A percentile compares a stretch with the other conserved stretches of the same genome.
Evolutionary conservation across 2,797 vertebrate species (phyloP).

Genomic region (Hafferia zeledoni): DNA sequence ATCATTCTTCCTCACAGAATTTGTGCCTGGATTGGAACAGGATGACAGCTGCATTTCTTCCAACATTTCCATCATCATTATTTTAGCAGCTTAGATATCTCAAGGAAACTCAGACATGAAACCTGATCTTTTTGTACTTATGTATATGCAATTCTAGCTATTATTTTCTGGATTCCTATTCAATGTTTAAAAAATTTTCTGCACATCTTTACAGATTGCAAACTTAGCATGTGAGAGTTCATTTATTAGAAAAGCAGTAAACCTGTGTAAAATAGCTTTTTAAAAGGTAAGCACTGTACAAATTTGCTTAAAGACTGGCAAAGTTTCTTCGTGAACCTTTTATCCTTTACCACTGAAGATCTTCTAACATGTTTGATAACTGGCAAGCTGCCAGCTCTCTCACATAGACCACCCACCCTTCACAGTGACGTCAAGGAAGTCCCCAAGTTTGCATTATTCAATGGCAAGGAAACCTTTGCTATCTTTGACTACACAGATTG

Average conservation of each 20-base stretch:
- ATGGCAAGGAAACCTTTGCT: constrained; percentile 52
- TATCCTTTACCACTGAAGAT: neutral
- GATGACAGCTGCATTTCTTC: neutral
- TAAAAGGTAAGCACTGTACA: neutral
- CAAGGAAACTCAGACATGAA: neutral
- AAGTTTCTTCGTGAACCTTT: neutral
- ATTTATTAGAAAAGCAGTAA: neutral
- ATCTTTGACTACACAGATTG: constrained; percentile 49
- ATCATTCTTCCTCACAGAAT: neutral
- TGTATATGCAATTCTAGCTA: neutral
- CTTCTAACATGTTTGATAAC: neutral
- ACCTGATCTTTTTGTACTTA: neutral
- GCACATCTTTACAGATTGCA: neutral
- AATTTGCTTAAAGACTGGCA: neutral
- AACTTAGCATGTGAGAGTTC: rapidly evolving
- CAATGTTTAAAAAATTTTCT: neutral
- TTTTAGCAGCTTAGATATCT: neutral
- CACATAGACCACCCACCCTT: constrained; percentile 49
- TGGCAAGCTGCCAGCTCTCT: neutral
- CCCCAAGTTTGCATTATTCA: constrained; percentile 30
- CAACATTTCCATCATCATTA: neutral
- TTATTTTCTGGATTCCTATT: neutral
- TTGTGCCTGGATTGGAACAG: neutral
- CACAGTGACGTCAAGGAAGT: constrained; percentile 54
- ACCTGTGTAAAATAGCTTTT: neutral